Evolutionary conservation across 92 coral and sea anemone species (phyloP), one percentile per base, ranked within the genome.

Genomic region (Scolanthus callimorphus): DNA sequence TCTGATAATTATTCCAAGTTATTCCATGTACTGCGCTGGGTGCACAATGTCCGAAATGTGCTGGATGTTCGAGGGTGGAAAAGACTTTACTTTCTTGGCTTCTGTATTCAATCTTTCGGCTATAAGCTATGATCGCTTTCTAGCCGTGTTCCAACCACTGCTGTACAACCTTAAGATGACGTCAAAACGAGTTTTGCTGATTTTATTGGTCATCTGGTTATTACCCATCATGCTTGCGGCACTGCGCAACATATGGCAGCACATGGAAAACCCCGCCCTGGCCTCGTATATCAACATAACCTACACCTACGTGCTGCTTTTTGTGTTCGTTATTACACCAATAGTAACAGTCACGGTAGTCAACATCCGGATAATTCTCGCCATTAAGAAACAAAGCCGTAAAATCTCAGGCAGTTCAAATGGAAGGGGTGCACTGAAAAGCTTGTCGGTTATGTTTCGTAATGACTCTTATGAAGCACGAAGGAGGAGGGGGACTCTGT

Each of bases 61-160:
- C 39, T 79, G 85, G 85, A 43, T 79, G 4, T 59, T 79, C 26
- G 69, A 77, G 25, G 81, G 77, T 15, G 77, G 81, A 12, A 79
- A 79, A 47, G 85, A 79, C 48, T 71, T 28, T 38, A 69, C 67
- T 9, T 63, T 55, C 11, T 48, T 79, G 8, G 80, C 63, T 9
- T 68, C 79, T 20, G 73, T 75, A 8, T 45, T 79, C 10, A 77
- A 77, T 69, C 31, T 61, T 17, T 51, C 56, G 41, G 83, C 83
- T 3, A 77, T 77, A 21, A 79, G 72, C 27, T 79, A 71, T 34
- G 85, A 79, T 27, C 79, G 85, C 26, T 57, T 71, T 60, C 55
- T 57, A n/a, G 85, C 85, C 0, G 85, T 79, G 3, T 51, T 79
- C n/a, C 49, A 54, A 3, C 80, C 85, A 3, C 67, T 67, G 11